phyloP scores from a whole-genome alignment of 2,888 invertebrate genomes.

The Chesias legatella region DNA sequence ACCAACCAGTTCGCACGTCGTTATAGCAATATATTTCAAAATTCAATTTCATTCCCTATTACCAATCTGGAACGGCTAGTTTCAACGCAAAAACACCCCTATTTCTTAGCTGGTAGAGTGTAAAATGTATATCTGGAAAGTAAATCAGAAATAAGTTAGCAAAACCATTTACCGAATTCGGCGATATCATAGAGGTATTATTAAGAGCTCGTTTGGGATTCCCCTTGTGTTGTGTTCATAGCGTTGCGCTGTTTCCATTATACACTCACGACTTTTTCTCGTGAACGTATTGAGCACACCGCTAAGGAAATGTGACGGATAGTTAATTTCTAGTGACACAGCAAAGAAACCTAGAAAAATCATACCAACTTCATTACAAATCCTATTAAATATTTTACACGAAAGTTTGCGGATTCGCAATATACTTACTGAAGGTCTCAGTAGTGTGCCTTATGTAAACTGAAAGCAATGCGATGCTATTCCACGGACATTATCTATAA shows the following conservation, averaged over 20 bases:
- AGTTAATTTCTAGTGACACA: no score
- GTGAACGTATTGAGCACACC: background rate
- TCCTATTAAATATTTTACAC: no score
- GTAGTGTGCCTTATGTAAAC: no score
- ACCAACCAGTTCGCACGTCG: constrained; percentile 52
- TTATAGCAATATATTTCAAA: constrained; percentile 49
- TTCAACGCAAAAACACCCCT: constrained; percentile 25
- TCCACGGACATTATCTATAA: no score
- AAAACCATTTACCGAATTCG: constrained; percentile 53
- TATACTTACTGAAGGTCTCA: no score
- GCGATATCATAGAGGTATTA: constrained; percentile 67
- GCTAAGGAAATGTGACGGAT: no score
- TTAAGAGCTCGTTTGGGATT: constrained; percentile 76
- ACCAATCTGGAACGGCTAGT: constrained; percentile 18
- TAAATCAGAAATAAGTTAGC: constrained; percentile 48
- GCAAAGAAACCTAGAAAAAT: no score
- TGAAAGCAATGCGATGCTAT: no score
- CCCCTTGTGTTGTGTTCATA: constrained; percentile 59
- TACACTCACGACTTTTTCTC: background rate
- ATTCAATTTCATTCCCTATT: constrained; percentile 54
- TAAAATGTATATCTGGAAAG: constrained; percentile 25
- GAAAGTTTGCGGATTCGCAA: no score
- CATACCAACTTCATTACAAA: no score
- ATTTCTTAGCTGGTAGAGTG: constrained; percentile 24
- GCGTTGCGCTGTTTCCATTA: constrained; percentile 40